These are phyloP conservation scores for Pammene fasciana DNA, from an alignment of 2,888 invertebrate species.

Conservation along the genomic window DNA sequence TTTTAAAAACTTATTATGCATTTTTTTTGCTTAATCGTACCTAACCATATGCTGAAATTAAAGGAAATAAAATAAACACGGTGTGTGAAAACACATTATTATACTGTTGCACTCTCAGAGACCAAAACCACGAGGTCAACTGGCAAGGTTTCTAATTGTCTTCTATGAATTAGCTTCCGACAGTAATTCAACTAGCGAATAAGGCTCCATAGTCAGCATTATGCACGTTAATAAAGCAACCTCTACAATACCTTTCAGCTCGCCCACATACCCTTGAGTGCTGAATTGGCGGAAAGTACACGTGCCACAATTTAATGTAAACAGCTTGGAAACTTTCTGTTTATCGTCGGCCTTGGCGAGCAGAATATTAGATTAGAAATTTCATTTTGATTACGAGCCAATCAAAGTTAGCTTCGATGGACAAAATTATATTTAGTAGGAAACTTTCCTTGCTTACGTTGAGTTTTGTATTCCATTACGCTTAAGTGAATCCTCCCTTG, in stretches of 20 bases:
- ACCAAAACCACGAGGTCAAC: not conserved
- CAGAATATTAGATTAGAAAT: constrained; percentile 9
- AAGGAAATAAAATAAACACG: too few species aligned
- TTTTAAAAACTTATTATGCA: too few species aligned
- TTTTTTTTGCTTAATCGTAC: too few species aligned
- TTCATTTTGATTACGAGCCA: constrained; percentile 1
- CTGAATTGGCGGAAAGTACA: constrained; percentile 15
- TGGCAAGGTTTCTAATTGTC: not conserved
- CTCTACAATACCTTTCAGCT: not conserved
- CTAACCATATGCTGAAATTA: too few species aligned
- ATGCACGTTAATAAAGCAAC: not conserved
- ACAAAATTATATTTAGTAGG: constrained; percentile 1
- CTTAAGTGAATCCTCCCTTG: not conserved
- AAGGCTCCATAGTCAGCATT: not conserved
- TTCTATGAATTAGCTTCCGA: not conserved
- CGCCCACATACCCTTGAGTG: not conserved
- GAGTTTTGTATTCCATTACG: not conserved
- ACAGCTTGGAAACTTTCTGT: constrained; percentile 14
- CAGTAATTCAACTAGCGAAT: not conserved
- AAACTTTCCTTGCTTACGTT: constrained; percentile 1
- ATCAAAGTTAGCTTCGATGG: constrained; percentile 13
- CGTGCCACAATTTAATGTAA: constrained; percentile 13
- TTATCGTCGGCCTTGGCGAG: constrained; percentile 2
- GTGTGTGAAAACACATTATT: too few species aligned
- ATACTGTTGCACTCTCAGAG: too few species aligned